phyloP scores from a whole-genome alignment of 1,140 invertebrate genomes.

The Ceratoteleas bidentatus region DNA sequence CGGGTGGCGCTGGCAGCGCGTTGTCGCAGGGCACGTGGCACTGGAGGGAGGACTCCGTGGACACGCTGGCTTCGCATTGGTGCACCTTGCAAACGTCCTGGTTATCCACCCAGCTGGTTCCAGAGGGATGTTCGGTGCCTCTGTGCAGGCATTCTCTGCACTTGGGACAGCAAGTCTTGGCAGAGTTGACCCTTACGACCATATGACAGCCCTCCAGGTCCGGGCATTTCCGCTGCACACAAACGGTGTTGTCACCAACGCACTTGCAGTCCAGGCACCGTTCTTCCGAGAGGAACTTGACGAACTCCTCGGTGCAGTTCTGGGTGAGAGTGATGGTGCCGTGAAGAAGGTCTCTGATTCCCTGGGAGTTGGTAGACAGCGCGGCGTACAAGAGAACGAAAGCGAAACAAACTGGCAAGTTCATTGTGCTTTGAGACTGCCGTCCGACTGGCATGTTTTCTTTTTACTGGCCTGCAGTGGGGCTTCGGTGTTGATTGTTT shows the following conservation, averaged over 20 bases:
- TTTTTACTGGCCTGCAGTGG: too few relatives aligned
- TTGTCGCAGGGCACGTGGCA: constrained; percentile 91
- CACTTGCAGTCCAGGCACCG: constrained; percentile 37
- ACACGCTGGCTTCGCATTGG: constrained; percentile 90
- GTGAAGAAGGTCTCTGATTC: not conserved
- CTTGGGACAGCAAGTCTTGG: constrained; percentile 84
- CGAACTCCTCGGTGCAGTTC: constrained; percentile 18
- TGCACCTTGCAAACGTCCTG: constrained; percentile 87
- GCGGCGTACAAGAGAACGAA: not conserved
- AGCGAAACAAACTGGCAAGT: not conserved
- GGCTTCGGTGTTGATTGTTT: too few relatives aligned
- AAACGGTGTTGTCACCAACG: constrained; percentile 88
- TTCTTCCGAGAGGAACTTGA: constrained; percentile 5
- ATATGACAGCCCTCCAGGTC: constrained; percentile 86
- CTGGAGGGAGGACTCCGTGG: constrained; percentile 88
- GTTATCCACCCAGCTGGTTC: constrained; percentile 88
- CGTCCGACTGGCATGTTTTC: not conserved
- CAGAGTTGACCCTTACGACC: constrained; percentile 80
- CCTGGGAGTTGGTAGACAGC: not conserved
- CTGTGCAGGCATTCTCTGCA: constrained; percentile 91
- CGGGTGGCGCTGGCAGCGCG: constrained; percentile 85
- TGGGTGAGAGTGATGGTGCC: not conserved
- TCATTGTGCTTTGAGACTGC: constrained; percentile 1
- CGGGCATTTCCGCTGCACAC: constrained; percentile 85
- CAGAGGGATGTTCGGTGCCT: constrained; percentile 86